Conservation (phyloP, 2,113 vertebrate species). For the Nicator chloris region DNA sequence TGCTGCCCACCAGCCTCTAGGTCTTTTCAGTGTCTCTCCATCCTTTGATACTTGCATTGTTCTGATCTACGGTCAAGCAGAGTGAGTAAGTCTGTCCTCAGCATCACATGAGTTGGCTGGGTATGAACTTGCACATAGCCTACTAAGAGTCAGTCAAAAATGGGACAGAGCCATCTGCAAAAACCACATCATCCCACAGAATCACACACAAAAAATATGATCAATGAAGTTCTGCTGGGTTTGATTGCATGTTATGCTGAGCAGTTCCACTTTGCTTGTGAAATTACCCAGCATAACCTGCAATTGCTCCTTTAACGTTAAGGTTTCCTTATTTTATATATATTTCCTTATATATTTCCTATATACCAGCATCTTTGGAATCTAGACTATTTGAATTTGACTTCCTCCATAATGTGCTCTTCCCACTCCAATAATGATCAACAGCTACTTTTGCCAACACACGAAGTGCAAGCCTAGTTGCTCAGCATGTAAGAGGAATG, state of each 20-base stretch:
- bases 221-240: background rate
- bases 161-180: background rate
- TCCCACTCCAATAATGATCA: background rate
- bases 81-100: background rate
- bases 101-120: background rate
- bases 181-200: background rate
- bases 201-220: background rate
- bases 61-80: background rate
- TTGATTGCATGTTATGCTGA: background rate
- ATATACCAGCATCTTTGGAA: background rate
- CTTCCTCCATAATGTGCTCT: background rate
- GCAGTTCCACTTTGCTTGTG: background rate
- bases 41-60: fast-evolving
- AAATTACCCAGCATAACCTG: no score
- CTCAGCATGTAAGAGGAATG: background rate
- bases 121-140: background rate
- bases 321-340: background rate
- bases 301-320: background rate
- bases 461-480: background rate
- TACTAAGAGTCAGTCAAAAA: background rate
- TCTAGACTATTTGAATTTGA: background rate
- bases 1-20: background rate
- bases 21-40: background rate
- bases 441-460: background rate
- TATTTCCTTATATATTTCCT: no score